Evolutionary conservation across 2,797 vertebrate genomes (phyloP).

Genomic region (Semaprochilodus insignis): DNA sequence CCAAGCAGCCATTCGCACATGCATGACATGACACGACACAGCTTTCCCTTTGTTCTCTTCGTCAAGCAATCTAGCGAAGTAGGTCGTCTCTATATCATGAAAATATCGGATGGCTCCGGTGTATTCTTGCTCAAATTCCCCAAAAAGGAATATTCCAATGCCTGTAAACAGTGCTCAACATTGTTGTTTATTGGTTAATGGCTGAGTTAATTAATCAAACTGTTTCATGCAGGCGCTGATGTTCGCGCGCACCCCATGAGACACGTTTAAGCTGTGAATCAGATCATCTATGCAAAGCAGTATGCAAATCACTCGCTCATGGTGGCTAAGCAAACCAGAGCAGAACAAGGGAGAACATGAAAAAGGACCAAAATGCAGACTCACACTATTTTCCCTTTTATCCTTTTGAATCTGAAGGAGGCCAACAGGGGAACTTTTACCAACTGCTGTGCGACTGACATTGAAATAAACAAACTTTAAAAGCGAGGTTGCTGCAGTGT

Average conservation of each 20-base stretch:
- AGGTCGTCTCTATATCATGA: not conserved
- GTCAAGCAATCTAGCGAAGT: not conserved
- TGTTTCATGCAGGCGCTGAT: conserved; percentile 19
- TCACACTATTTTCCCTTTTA: not conserved
- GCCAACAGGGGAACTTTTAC: not conserved
- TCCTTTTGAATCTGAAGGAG: conserved; percentile 2
- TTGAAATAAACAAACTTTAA: conserved; percentile 13
- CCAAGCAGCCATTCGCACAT: not conserved
- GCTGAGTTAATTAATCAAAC: conserved; percentile 24
- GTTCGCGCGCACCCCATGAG: conserved; percentile 11
- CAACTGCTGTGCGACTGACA: not conserved
- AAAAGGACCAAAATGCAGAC: conserved; percentile 8
- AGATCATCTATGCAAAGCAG: conserved; percentile 18
- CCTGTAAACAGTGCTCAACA: not conserved
- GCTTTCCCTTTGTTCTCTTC: not conserved
- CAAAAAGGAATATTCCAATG: not conserved
- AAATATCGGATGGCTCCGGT: conserved; percentile 10
- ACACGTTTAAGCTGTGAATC: conserved; percentile 26
- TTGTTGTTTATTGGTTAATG: not conserved
- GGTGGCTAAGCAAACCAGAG: not conserved
- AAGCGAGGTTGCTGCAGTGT: not conserved
- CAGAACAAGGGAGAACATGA: conserved; percentile 19
- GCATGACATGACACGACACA: not conserved
- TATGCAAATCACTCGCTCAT: conserved; percentile 9
- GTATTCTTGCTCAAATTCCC: not conserved